Percentiles rank a stretch among this genome's conserved stretches.
These are phyloP conservation scores for Hylaeus volcanicus DNA, from an alignment of 1,140 invertebrate species.

Conservation along the genomic window DNA sequence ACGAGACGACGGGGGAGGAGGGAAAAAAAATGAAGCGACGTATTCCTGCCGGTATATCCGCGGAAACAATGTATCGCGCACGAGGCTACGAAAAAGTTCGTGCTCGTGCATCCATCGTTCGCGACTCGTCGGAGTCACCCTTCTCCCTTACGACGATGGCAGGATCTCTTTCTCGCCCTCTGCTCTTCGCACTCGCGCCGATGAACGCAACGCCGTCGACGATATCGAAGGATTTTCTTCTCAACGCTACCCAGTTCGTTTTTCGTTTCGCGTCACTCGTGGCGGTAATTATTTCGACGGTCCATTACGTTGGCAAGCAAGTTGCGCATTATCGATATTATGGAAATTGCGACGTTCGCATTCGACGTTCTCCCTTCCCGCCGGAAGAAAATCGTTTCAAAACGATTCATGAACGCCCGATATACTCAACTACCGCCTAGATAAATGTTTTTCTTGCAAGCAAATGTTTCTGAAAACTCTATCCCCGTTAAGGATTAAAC, in stretches of 20 bases:
- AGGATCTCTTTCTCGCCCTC: slow-evolving; percentile 1
- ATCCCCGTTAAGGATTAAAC: no score
- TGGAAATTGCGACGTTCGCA: slow-evolving; percentile 15
- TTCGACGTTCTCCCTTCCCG: slow-evolving; percentile 30
- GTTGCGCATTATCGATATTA: slow-evolving; percentile 40
- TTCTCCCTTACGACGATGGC: background rate
- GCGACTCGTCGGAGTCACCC: background rate
- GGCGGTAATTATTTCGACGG: slow-evolving; percentile 45
- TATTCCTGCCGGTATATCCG: slow-evolving; percentile 14
- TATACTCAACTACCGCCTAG: no score
- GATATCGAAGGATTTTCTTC: background rate
- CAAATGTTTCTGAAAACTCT: no score
- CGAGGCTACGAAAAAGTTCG: slow-evolving; percentile 13
- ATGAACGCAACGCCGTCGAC: background rate
- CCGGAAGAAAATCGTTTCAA: background rate
- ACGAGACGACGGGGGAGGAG: background rate
- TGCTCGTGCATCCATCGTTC: slow-evolving; percentile 27
- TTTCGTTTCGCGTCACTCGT: slow-evolving; percentile 17
- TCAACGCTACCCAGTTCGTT: slow-evolving; percentile 1
- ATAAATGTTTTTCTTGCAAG: no score
- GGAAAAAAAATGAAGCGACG: slow-evolving; percentile 47
- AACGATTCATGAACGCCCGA: background rate
- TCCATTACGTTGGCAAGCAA: slow-evolving; percentile 27
- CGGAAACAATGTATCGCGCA: slow-evolving; percentile 51
- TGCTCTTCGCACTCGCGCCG: background rate